Conservation (phyloP, 2,888 invertebrate genomes). For the Epiblema foenella region DNA sequence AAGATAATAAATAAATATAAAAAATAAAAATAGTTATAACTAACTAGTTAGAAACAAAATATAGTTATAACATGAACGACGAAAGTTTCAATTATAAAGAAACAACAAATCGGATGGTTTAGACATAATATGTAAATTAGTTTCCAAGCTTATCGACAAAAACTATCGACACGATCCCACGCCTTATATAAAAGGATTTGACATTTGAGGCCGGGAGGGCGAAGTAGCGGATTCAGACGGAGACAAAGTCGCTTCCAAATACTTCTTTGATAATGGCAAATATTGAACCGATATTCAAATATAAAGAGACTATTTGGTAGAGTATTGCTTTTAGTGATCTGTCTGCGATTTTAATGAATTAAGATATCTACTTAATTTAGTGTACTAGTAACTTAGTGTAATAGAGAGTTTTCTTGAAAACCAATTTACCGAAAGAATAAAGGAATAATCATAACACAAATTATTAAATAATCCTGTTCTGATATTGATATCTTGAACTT, state of each 20-base stretch:
- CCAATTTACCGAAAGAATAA: background rate
- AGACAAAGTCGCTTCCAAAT: constrained; percentile 75
- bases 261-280: constrained; percentile 72
- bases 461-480: background rate
- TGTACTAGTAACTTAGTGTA: constrained; percentile 1
- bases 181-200: constrained; percentile 80
- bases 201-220: constrained; percentile 75
- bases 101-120: too few species aligned
- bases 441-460: background rate
- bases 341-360: constrained; percentile 35
- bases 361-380: too few species aligned
- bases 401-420: background rate
- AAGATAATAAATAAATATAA: too few species aligned
- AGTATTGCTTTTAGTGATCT: constrained; percentile 34
- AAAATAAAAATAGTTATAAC: too few species aligned
- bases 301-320: constrained; percentile 48
- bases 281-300: constrained; percentile 71
- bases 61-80: too few species aligned
- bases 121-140: background rate
- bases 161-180: constrained; percentile 53
- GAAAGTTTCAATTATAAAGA: too few species aligned
- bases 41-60: too few species aligned
- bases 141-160: constrained; percentile 12
- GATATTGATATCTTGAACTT: too few species aligned
- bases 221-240: constrained; percentile 77